Base-by-base conservation (phyloP, 2,888 invertebrate species). In the Athetis lepigone region DNA sequence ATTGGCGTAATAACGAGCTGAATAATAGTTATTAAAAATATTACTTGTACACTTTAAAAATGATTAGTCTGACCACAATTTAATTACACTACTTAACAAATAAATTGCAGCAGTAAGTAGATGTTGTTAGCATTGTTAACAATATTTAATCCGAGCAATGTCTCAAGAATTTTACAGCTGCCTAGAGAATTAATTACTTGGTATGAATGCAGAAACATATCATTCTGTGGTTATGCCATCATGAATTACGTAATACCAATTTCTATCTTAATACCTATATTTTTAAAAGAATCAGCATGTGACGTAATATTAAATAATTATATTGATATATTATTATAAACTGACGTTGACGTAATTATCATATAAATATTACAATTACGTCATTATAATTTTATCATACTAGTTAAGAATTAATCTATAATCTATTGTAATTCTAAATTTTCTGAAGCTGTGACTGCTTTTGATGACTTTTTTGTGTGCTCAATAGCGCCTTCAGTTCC, bases 321-420 rank as follows among this genome's bases (percentile, higher is more conserved):
- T n/a, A n/a, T n/a, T n/a, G n/a, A n/a, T n/a, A n/a, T n/a, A n/a
- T n/a, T n/a, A n/a, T n/a, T n/a, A n/a, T n/a, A n/a, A n/a, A n/a
- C n/a, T 58, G 40, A 58, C 11, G 29, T 51, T 58, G 40, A 58
- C 11, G 29, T 51, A 46, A 70, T 37, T 7, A 4, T n/a, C 25
- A 42, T 8, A 52, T 25, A 19, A 43, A 29, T 21, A 23, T 42
- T 16, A 4, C 27, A 4, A 45, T 11, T 19, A 56, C 25, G 13
- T 11, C 11, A 33, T 33, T 33, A 33, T 33, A 33, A 33, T 33
- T 33, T 33, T 33, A 33, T 29, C 29, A 29, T n/a, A n/a, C n/a
- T n/a, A n/a, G n/a, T n/a, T n/a, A n/a, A n/a, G n/a, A n/a, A n/a
- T n/a, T n/a, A n/a, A n/a, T n/a, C n/a, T n/a, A n/a, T n/a, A n/a